Evolutionary conservation across 2,888 invertebrate genomes (phyloP).

Genomic region (Yponomeuta plumbellus): DNA sequence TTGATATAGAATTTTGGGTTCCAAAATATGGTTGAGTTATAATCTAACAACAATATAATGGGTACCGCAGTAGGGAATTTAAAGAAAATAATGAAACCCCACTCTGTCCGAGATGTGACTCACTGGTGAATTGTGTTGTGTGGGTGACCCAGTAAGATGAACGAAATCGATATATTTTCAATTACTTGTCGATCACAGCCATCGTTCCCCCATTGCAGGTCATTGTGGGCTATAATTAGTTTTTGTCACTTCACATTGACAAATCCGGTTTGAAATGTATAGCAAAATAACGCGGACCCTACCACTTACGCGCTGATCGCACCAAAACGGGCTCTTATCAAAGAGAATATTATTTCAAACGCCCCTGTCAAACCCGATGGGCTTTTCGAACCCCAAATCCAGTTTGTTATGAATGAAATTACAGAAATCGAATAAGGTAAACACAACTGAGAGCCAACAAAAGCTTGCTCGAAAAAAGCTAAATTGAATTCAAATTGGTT

Average conservation of each 20-base stretch:
- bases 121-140: neutral
- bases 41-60: neutral
- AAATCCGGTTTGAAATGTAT: conserved; percentile 63
- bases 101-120: neutral
- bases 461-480: conserved; percentile 74
- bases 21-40: too few species aligned
- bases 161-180: conserved; percentile 15
- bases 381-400: conserved; percentile 73
- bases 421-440: conserved; percentile 77
- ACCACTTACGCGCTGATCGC: conserved; percentile 49
- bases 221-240: conserved; percentile 72
- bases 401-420: conserved; percentile 77
- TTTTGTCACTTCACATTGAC: conserved; percentile 75
- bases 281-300: conserved; percentile 51
- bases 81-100: neutral
- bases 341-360: conserved; percentile 77
- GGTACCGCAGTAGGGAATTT: neutral
- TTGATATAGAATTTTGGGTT: too few species aligned
- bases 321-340: conserved; percentile 69
- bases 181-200: conserved; percentile 35
- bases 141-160: conserved; percentile 12
- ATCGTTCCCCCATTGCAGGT: conserved; percentile 45
- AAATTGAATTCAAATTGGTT: conserved; percentile 77
- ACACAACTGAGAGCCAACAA: conserved; percentile 75
- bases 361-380: conserved; percentile 73